Evolutionary conservation across 2,113 vertebrate species (phyloP).

Genomic region (Limanda limanda): DNA sequence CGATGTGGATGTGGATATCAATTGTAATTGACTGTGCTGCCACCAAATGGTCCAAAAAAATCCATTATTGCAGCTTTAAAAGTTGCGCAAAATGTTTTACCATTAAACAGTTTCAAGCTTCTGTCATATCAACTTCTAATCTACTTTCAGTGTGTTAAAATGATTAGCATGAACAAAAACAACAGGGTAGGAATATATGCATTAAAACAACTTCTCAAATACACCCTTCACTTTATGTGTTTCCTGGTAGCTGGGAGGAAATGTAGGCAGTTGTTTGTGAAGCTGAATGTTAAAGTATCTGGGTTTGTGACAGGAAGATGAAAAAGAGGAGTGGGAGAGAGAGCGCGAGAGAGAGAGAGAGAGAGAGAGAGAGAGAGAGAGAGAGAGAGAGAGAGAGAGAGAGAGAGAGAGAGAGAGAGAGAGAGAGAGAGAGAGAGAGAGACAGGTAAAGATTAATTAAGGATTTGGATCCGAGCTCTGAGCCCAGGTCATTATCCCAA

Average conservation of each 20-base stretch:
- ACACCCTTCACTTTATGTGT: background rate
- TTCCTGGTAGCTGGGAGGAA: background rate
- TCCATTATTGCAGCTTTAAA: too few species aligned
- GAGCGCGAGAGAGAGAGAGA: background rate
- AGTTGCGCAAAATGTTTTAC: too few species aligned
- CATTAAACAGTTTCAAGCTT: too few species aligned
- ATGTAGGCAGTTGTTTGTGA: background rate
- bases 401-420: background rate
- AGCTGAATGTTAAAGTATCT: background rate
- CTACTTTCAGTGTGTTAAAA: background rate
- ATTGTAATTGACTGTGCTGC: too few species aligned
- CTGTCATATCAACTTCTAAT: too few species aligned
- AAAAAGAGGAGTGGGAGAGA: slow-evolving; percentile 12
- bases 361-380: background rate
- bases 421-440: background rate
- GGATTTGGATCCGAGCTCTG: slow-evolving; percentile 17
- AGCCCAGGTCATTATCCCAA: slow-evolving; percentile 43
- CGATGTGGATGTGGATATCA: too few species aligned
- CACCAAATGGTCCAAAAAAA: too few species aligned
- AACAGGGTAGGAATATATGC: background rate
- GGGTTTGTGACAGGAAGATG: slow-evolving; percentile 34
- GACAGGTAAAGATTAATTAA: slow-evolving; percentile 35
- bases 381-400: background rate
- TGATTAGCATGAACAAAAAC: background rate
- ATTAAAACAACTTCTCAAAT: background rate